Evolutionary conservation across 2,797 vertebrate species (phyloP).

Genomic region (Carapus acus): DNA sequence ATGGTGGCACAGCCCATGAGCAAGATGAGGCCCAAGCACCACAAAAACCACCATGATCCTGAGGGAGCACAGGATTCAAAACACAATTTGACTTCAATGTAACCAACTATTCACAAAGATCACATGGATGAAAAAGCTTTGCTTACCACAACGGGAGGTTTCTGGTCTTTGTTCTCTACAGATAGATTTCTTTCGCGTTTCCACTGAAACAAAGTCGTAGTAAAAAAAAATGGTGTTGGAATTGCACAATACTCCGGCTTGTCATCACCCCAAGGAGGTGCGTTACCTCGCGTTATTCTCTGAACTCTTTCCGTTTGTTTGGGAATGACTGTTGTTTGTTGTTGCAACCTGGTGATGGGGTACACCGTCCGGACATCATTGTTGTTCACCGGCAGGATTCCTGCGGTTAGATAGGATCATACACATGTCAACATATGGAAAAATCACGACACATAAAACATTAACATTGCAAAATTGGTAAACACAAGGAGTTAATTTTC

Average conservation of each 20-base stretch:
- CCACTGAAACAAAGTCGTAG: conserved; percentile 14
- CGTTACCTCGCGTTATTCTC: conserved; percentile 55
- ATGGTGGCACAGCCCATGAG: conserved; percentile 23
- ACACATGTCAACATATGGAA: too few species aligned
- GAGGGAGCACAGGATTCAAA: conserved; percentile 16
- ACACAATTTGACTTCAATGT: background rate
- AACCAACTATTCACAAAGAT: background rate
- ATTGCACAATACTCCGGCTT: background rate
- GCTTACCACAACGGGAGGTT: conserved; percentile 50
- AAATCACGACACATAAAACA: too few species aligned
- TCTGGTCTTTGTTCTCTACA: conserved; percentile 24
- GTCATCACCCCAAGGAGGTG: background rate
- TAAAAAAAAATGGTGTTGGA: too few species aligned
- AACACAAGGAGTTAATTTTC: too few species aligned
- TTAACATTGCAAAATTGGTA: too few species aligned
- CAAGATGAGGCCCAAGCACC: conserved; percentile 39
- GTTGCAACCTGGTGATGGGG: background rate
- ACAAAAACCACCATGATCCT: conserved; percentile 51
- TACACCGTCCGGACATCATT: background rate
- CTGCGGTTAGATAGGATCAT: conserved; percentile 26
- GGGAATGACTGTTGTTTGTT: conserved; percentile 29
- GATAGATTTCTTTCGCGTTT: conserved; percentile 28
- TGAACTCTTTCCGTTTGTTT: conserved; percentile 11
- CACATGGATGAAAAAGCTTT: background rate
- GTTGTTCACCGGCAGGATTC: conserved; percentile 7